phyloP scores from a whole-genome alignment of 2,797 vertebrate genomes.

The Epinephelus coioides region DNA sequence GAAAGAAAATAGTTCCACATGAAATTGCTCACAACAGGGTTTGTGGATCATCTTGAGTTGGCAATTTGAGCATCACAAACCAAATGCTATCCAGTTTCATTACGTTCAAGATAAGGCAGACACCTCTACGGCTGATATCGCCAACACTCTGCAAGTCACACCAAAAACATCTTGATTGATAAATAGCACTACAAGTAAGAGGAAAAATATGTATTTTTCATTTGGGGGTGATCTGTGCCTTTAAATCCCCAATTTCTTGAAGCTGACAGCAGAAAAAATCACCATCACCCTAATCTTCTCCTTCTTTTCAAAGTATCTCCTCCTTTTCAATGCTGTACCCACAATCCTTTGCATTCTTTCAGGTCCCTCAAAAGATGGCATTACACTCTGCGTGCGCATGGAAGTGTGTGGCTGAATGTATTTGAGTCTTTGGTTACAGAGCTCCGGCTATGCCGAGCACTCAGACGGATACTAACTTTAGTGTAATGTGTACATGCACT shows the following conservation, averaged over 20 bases:
- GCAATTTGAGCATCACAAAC: no score
- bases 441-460: constrained; percentile 48
- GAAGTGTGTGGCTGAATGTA: constrained; percentile 48
- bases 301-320: not conserved
- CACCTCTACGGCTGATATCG: no score
- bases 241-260: not conserved
- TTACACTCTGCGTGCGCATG: constrained; percentile 13
- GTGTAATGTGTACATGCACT: constrained; percentile 60
- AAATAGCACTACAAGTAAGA: no score
- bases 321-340: constrained; percentile 8
- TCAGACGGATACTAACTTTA: constrained; percentile 70
- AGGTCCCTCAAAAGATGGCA: constrained; percentile 25
- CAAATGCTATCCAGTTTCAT: no score
- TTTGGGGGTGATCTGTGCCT: no score
- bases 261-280: not conserved
- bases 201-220: no score
- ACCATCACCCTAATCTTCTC: not conserved
- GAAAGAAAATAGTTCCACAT: no score
- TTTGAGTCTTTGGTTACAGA: constrained; percentile 62
- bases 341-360: constrained; percentile 34
- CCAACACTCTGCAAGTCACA: no score
- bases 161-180: no score
- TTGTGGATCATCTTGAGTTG: no score
- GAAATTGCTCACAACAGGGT: no score
- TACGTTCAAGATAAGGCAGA: no score